Base-by-base conservation (phyloP, 1,140 invertebrate genomes). In the Ctenoplectra terminalis region DNA sequence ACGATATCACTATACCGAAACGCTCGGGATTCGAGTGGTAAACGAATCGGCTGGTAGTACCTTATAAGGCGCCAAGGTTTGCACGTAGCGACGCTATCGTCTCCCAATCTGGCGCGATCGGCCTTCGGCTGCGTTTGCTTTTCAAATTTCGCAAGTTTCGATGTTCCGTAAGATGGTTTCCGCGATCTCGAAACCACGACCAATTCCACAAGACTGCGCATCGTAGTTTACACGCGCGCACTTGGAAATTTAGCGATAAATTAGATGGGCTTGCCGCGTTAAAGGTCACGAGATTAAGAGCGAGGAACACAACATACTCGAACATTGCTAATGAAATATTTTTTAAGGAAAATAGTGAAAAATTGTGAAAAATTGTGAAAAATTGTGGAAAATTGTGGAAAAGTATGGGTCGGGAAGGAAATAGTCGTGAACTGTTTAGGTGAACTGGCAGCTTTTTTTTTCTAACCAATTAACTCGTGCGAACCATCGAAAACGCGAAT, bases 11-110 rank as follows among this genome's bases (percentile, higher is more conserved):
- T n/a, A n/a, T n/a, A 37, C n/a, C 60, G 20, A n/a, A 8, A 37
- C 23, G 60, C 23, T 34, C 20, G 13, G 23, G 34, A n/a, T 9
- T 26, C 52, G 58, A 20, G 29, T 1, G 29, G 15, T 15, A 23
- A 72, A 56, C 60, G 40, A n/a, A 75, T 40, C 20, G 29, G 46
- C 17, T 1, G 26, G 15, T 72, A 29, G 26, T 58, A 40, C 73
- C 73, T 52, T 75, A 75, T 66, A 76, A 66, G 73, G 46, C 58
- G 58, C 31, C 58, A 37, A 63, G 29, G 58, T 52, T 75, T 17
- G 73, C 60, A 46, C 46, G 20, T 52, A 63, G 29, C 43, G 1
- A 13, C 40, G 23, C 46, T 64, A 63, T 75, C 72, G 23, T 64
- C 34, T 13, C 11, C 29, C 17, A 50, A 63, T 50, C 73, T 29